These are phyloP conservation scores for Drosophila anomalipes DNA, from an alignment of 2,888 invertebrate species.

Conservation along the genomic window DNA sequence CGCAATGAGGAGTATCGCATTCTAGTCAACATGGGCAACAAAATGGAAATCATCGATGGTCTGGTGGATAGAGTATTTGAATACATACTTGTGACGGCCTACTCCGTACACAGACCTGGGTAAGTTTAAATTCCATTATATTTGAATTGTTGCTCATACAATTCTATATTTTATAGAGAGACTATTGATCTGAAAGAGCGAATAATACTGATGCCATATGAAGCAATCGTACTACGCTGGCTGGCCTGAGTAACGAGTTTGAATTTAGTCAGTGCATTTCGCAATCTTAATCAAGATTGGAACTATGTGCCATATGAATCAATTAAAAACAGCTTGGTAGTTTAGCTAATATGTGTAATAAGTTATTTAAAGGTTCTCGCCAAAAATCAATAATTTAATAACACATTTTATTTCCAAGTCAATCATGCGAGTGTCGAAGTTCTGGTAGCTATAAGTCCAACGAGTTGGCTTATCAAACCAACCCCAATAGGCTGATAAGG, in stretches of 20 bases:
- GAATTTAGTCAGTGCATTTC: constrained; percentile 18
- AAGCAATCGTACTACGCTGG: constrained; percentile 79
- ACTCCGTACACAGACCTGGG: constrained; percentile 75
- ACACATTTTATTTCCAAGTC: background rate
- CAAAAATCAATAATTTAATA: background rate
- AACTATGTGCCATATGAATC: background rate
- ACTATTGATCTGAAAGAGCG: constrained; percentile 58
- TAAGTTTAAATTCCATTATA: constrained; percentile 30
- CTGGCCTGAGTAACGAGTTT: constrained; percentile 30
- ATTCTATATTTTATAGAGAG: constrained; percentile 52
- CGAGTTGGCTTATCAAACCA: background rate
- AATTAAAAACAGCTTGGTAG: background rate
- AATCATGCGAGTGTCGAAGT: background rate
- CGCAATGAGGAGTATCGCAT: constrained; percentile 77
- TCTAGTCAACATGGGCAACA: constrained; percentile 79
- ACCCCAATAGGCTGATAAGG: background rate
- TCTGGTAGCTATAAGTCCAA: background rate
- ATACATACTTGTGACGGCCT: constrained; percentile 69
- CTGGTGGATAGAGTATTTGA: constrained; percentile 70
- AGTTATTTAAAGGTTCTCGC: background rate
- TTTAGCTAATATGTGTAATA: background rate
- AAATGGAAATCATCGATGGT: constrained; percentile 63
- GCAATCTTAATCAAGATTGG: constrained; percentile 38
- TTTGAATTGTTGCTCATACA: background rate
- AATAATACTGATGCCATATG: constrained; percentile 76